Evolutionary conservation across 2,797 vertebrate genomes (phyloP).

Genomic region (Pantherophis vulpinus): DNA sequence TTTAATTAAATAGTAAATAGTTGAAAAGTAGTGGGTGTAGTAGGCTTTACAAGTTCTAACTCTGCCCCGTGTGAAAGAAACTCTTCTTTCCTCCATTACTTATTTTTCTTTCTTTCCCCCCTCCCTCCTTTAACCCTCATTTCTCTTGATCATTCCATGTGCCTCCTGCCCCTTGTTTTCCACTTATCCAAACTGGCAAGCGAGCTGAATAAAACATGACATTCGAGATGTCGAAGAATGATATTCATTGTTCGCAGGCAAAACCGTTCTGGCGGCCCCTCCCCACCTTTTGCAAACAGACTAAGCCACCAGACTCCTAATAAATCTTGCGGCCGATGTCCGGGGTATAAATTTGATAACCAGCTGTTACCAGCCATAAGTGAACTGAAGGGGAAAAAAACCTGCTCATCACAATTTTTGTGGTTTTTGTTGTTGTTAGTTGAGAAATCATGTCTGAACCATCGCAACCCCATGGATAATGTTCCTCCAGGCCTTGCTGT

Average conservation of each 20-base stretch:
- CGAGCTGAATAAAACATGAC: neutral
- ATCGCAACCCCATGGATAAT: too few relatives aligned
- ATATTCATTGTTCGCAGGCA: neutral
- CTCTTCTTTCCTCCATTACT: neutral
- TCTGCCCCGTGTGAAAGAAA: neutral
- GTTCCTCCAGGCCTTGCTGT: too few relatives aligned
- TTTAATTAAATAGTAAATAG: slow-evolving; percentile 26
- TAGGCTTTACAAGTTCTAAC: neutral
- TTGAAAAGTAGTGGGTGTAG: neutral
- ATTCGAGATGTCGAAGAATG: neutral
- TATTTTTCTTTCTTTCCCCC: neutral
- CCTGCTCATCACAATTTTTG: neutral
- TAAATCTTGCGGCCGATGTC: neutral
- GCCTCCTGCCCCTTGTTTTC: neutral
- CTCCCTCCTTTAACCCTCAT: too few relatives aligned
- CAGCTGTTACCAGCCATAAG: neutral
- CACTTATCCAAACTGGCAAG: neutral
- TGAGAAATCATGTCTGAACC: too few relatives aligned
- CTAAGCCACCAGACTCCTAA: neutral
- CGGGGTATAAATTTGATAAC: neutral
- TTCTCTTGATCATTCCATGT: neutral
- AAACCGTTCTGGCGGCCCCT: neutral
- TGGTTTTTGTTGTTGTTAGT: too few relatives aligned
- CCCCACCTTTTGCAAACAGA: neutral
- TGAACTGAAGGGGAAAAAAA: neutral